Evolutionary conservation across 2,113 vertebrate species (phyloP).

Genomic region (Datnioides undecimradiatus): DNA sequence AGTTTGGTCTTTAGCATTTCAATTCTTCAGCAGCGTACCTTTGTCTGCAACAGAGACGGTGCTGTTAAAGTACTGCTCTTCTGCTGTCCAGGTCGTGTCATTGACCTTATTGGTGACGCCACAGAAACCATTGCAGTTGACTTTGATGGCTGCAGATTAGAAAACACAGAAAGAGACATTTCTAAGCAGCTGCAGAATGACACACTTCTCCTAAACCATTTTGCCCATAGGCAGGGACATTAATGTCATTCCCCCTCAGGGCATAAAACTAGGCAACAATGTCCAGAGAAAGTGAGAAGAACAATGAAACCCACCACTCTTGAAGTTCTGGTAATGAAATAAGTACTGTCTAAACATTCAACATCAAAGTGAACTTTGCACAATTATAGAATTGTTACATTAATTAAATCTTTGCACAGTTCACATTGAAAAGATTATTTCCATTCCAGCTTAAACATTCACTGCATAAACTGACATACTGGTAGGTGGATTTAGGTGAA

Average conservation of each 20-base stretch:
- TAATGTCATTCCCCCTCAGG: neutral
- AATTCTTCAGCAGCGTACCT: conserved; percentile 78
- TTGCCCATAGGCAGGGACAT: neutral
- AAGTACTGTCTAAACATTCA: neutral
- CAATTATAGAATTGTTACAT: too few species aligned
- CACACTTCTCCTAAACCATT: neutral
- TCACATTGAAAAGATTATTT: too few species aligned
- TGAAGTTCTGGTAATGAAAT: neutral
- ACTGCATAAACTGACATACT: too few species aligned
- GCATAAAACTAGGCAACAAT: too few species aligned
- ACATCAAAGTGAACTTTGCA: neutral
- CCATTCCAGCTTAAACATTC: too few species aligned
- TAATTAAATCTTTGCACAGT: too few species aligned
- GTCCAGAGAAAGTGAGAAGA: neutral
- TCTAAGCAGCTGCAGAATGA: neutral
- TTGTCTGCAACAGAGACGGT: conserved; percentile 92
- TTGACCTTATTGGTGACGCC: conserved; percentile 91
- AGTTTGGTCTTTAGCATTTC: neutral
- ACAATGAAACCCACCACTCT: neutral
- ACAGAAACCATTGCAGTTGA: conserved; percentile 92
- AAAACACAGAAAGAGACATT: neutral
- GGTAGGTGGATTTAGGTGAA: too few species aligned
- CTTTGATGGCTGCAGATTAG: conserved; percentile 88
- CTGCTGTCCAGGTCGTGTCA: conserved; percentile 85
- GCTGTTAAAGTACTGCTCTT: conserved; percentile 95